Evolutionary conservation across 2,888 invertebrate species (phyloP).

Genomic region (Cerceris rybyensis): DNA sequence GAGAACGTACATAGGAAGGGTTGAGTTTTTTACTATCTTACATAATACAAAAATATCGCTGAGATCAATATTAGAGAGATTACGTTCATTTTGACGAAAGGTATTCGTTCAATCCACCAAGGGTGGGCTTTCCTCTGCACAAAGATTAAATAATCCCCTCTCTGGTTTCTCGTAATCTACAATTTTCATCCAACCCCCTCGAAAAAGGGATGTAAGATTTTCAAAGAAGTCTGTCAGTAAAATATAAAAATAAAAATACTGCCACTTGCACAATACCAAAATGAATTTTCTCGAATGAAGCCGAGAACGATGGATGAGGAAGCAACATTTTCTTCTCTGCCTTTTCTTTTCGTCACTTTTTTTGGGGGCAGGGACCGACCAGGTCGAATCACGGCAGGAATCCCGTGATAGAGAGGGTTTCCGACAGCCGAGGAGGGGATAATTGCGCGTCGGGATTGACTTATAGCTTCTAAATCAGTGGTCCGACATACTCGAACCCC

Average conservation of each 20-base stretch:
- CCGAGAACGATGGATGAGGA: not conserved
- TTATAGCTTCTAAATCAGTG: conserved; percentile 80
- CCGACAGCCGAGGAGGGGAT: conserved; percentile 60
- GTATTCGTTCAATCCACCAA: not conserved
- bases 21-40: not conserved
- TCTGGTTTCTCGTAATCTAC: not conserved
- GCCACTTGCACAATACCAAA: too few relatives aligned
- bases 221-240: not conserved
- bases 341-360: conserved; percentile 61
- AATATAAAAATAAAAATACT: too few relatives aligned
- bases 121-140: not conserved
- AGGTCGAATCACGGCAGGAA: conserved; percentile 60
- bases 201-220: not conserved
- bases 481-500: conserved; percentile 64
- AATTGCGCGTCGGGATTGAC: conserved; percentile 79
- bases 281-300: not conserved
- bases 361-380: conserved; percentile 48
- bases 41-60: not conserved
- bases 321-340: conserved; percentile 3
- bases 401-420: conserved; percentile 57
- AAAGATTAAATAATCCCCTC: not conserved
- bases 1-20: not conserved
- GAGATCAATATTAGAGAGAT: not conserved
- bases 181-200: not conserved
- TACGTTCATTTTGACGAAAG: not conserved